Percentiles rank a stretch among this genome's conserved stretches.
phyloP scores from a whole-genome alignment of 2,113 vertebrate species.

The Forbesichthys agassizii region DNA sequence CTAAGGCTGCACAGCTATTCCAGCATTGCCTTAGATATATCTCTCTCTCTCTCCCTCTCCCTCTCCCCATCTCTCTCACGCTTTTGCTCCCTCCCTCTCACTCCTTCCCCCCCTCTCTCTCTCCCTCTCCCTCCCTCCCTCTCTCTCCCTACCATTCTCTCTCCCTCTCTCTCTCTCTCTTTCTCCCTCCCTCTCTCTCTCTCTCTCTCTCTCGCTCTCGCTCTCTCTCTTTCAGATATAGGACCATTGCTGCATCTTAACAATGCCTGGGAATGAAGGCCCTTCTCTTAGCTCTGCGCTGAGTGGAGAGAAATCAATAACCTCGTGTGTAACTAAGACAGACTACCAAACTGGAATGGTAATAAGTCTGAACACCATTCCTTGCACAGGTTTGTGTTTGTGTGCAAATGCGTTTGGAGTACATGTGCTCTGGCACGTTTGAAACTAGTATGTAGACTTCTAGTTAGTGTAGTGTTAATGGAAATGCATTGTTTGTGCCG shows the following conservation, averaged over 20 bases:
- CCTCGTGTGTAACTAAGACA: constrained; percentile 41
- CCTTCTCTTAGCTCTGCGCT: constrained; percentile 47
- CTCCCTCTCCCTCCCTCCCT: neutral
- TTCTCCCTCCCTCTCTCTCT: neutral
- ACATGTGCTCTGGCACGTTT: too few relatives aligned
- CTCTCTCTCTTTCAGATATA: constrained; percentile 23
- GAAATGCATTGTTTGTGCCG: neutral
- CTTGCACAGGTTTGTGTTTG: neutral
- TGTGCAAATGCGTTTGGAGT: neutral
- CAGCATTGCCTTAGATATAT: constrained; percentile 25
- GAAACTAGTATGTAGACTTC: neutral
- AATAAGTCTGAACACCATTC: constrained; percentile 3
- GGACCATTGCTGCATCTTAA: constrained; percentile 57
- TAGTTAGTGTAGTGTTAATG: neutral
- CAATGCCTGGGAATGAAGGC: constrained; percentile 46
- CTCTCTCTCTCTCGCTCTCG: neutral
- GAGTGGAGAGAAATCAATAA: constrained; percentile 52
- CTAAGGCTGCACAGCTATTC: constrained; percentile 14
- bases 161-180: neutral
- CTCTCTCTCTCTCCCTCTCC: neutral
- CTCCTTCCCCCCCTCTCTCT: neutral
- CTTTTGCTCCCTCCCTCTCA: too few relatives aligned
- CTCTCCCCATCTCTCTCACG: neutral
- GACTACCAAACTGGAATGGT: constrained; percentile 44
- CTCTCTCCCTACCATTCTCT: neutral